Evolutionary conservation across 2,113 vertebrate species (phyloP), one percentile per base, ranked within the genome.

Genomic region (Fregetta grallaria): DNA sequence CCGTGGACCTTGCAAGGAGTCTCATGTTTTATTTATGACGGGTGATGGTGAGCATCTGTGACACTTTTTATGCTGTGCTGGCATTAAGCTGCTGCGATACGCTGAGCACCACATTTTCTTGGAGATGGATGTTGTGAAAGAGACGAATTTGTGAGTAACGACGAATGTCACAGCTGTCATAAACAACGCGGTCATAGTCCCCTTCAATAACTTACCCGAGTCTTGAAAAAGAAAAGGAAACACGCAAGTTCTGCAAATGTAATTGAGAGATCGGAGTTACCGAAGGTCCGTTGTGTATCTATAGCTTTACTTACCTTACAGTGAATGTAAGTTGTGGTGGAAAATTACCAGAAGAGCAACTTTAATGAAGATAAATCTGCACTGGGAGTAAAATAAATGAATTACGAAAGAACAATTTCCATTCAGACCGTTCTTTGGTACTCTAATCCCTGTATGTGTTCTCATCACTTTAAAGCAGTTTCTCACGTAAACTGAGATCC

Each of bases 1-100:
- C 45, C 7, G 1, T 6, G 36, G 83, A 56, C 90, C 73, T 94
- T 59, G 75, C 6, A 17, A 63, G 65, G 73, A 72, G 34, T 13
- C 90, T 87, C 38, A 83, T 95, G 82, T 91, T 95, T 97, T 90
- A 94, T 97, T 93, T 92, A 95, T 75, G 38, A 3, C 0, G 9
- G 70, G 73, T 72, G 61, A 55, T 18, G 42, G 76, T 65, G 85
- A 87, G 76, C 81, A 70, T 76, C 85, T 94, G 90, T 62, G 92
- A 83, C 49, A 32, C 68, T 23, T 82, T 50, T 83, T 71, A 15
- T 56, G 87, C 92, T 94, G 87, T n/a, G 84, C 66, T 94, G 94
- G 90, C 52, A 38, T 82, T 53, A 82, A 79, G 82, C 36, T 73
- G 56, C 88, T 55, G 73, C 87, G 63, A 34, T 52, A n/a, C 45